phyloP scores from a whole-genome alignment of 2,113 vertebrate species.

The Oncorhynchus masou region DNA sequence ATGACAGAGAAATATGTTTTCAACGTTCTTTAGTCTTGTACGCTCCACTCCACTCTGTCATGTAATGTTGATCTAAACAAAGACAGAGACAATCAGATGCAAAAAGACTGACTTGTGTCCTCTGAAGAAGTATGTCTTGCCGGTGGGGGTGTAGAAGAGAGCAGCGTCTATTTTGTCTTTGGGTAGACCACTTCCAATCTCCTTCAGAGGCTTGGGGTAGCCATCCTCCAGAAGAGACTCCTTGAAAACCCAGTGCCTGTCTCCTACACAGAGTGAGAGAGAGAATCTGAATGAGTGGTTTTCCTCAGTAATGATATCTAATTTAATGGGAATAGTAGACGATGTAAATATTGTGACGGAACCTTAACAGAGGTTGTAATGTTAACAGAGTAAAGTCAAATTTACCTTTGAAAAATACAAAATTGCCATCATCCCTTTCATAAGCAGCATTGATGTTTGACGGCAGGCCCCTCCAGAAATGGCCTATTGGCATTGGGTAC shows the following conservation, averaged over 20 bases:
- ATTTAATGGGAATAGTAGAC: too few relatives aligned
- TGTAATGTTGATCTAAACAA: not conserved
- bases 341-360: too few relatives aligned
- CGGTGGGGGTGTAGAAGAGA: conserved; percentile 84
- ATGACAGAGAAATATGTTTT: too few relatives aligned
- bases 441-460: conserved; percentile 80
- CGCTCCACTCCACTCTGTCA: too few relatives aligned
- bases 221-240: conserved; percentile 81
- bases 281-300: not conserved
- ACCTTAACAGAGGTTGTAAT: not conserved
- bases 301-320: too few relatives aligned
- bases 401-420: conserved; percentile 90
- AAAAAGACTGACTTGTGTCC: conserved; percentile 81
- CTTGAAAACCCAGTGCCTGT: conserved; percentile 86
- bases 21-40: too few relatives aligned
- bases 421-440: conserved; percentile 88
- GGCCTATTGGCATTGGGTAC: conserved; percentile 89
- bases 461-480: conserved; percentile 88
- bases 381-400: not conserved
- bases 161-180: conserved; percentile 85
- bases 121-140: conserved; percentile 88
- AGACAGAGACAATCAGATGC: not conserved
- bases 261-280: conserved; percentile 64
- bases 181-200: conserved; percentile 83
- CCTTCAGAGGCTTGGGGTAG: conserved; percentile 79